A percentile compares a stretch with the other conserved stretches of the same genome.
phyloP scores from a whole-genome alignment of 2,797 vertebrate genomes.

The Distichodus sexfasciatus region DNA sequence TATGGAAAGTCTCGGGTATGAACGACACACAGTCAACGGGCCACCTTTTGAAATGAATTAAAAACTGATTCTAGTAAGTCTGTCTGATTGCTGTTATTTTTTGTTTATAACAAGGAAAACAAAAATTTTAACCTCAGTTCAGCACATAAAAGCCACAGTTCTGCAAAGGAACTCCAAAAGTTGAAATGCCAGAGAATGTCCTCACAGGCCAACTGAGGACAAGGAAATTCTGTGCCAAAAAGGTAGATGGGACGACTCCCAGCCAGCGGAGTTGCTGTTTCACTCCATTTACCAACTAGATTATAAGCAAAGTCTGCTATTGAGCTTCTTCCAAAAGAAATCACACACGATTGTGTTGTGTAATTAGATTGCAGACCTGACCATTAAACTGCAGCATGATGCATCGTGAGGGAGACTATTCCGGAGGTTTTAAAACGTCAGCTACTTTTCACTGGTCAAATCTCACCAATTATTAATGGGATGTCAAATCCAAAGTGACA shows the following conservation, averaged over 20 bases:
- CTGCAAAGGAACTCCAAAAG: not conserved
- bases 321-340: not conserved
- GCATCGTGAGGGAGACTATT: not conserved
- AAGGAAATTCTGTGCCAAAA: not conserved
- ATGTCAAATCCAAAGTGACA: too few species aligned
- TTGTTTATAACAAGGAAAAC: too few species aligned
- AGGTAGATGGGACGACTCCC: not conserved
- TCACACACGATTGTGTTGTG: not conserved
- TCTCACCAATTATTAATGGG: too few species aligned
- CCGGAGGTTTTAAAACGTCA: too few species aligned
- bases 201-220: conserved; percentile 5
- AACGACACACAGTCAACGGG: conserved; percentile 65
- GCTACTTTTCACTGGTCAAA: too few species aligned
- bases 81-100: too few species aligned
- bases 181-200: not conserved
- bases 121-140: not conserved
- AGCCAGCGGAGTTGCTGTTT: not conserved
- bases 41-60: not conserved
- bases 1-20: conserved; percentile 81
- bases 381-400: not conserved
- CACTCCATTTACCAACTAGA: not conserved
- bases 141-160: not conserved
- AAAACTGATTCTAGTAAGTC: too few species aligned
- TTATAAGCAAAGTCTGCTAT: conserved; percentile 10
- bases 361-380: not conserved